These are phyloP conservation scores for Bubo bubo DNA, from an alignment of 2,113 vertebrate genomes.

Conservation along the genomic window DNA sequence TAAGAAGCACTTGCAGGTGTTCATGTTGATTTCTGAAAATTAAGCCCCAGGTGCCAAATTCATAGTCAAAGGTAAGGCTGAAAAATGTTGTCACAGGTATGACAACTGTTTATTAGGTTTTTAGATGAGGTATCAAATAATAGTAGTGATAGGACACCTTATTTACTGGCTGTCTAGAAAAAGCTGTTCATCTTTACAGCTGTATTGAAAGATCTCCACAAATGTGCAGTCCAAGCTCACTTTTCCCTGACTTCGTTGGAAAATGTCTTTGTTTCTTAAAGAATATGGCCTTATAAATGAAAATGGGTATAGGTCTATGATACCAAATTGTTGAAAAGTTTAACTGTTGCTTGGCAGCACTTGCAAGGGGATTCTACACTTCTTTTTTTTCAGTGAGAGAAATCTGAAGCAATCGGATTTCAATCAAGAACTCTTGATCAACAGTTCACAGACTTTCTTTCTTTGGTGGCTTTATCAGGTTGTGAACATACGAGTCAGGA, in stretches of 20 bases:
- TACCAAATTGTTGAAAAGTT: neutral
- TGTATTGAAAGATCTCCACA: neutral
- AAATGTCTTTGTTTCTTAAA: neutral
- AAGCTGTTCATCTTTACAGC: neutral
- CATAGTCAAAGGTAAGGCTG: neutral
- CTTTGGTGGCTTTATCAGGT: neutral
- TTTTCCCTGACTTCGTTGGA: neutral
- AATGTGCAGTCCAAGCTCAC: rapidly evolving
- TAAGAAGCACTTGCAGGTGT: neutral
- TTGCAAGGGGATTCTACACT: neutral
- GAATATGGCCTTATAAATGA: neutral
- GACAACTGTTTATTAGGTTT: neutral
- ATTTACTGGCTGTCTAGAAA: neutral
- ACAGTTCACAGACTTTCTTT: neutral
- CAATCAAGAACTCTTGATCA: neutral
- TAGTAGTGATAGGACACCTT: neutral
- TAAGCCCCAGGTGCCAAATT: neutral
- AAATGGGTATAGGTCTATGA: neutral
- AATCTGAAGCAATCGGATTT: neutral
- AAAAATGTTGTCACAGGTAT: neutral
- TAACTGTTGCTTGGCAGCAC: neutral
- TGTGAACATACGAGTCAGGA: neutral
- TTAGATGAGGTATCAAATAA: neutral
- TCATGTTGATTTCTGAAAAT: neutral
- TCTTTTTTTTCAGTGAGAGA: neutral